These are phyloP conservation scores for Neodiprion fabricii DNA, from an alignment of 1,140 invertebrate genomes.

Conservation along the genomic window DNA sequence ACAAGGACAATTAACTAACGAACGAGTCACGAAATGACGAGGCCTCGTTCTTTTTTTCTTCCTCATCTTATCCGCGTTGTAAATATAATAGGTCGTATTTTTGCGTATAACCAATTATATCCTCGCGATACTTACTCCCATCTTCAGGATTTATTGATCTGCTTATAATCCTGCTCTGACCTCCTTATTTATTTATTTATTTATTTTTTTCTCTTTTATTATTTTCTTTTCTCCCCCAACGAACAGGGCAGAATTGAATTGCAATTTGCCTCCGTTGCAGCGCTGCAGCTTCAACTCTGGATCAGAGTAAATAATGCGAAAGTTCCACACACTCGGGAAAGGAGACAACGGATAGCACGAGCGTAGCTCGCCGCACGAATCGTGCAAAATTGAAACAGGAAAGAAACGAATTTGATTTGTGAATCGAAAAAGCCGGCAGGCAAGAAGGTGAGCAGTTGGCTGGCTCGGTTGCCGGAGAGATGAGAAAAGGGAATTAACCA, in stretches of 20 bases:
- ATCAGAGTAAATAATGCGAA: background rate
- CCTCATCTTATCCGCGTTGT: background rate
- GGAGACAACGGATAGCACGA: background rate
- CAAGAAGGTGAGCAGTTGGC: background rate
- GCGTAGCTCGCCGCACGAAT: constrained; percentile 28
- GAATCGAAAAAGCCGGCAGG: too few species aligned
- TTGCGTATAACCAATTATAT: background rate
- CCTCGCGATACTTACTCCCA: too few species aligned
- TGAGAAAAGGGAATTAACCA: constrained; percentile 1
- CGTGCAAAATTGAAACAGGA: constrained; percentile 29
- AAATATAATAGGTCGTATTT: background rate
- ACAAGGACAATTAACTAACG: background rate
- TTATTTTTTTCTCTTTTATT: too few species aligned
- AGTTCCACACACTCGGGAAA: background rate
- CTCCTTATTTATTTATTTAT: too few species aligned
- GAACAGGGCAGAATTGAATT: too few species aligned
- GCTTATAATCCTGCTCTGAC: too few species aligned
- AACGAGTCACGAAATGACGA: background rate
- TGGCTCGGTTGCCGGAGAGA: background rate
- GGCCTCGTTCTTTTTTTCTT: too few species aligned
- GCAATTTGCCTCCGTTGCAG: background rate
- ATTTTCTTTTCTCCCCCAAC: too few species aligned
- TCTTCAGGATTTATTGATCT: too few species aligned
- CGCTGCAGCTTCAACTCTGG: background rate
- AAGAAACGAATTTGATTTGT: constrained; percentile 28